Percentiles rank a stretch among this genome's conserved stretches.
These are phyloP conservation scores for Drosophila pegasa DNA, from an alignment of 2,888 invertebrate species.

Conservation along the genomic window DNA sequence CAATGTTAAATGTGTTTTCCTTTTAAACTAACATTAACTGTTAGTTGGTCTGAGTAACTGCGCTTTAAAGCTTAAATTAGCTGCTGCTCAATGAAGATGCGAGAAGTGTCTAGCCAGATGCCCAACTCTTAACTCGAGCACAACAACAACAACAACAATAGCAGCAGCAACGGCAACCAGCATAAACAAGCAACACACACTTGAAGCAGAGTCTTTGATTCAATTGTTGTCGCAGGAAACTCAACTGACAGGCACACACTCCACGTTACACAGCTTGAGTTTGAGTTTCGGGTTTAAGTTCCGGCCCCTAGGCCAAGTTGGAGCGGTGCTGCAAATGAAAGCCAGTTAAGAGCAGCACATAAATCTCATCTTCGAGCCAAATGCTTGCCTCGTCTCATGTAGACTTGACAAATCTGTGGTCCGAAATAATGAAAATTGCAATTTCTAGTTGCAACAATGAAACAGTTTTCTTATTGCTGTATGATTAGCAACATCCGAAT, in stretches of 20 bases:
- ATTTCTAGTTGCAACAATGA: conserved; percentile 12
- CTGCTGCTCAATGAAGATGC: conserved; percentile 12
- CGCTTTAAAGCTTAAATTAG: conserved; percentile 3
- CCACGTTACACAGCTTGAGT: conserved; percentile 8
- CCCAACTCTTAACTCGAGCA: conserved; percentile 7
- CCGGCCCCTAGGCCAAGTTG: conserved; percentile 3
- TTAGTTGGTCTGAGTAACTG: not conserved
- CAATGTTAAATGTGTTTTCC: not conserved
- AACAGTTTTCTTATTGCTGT: not conserved
- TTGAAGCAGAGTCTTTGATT: conserved; percentile 16
- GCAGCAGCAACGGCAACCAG: no score
- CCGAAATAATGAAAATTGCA: conserved; percentile 15
- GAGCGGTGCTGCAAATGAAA: conserved; percentile 23
- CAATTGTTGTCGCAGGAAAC: conserved; percentile 26
- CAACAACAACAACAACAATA: conserved; percentile 4
- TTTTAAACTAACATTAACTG: not conserved
- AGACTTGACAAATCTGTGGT: conserved; percentile 18
- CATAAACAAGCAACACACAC: not conserved
- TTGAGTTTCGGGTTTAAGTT: conserved; percentile 1
- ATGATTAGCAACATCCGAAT: not conserved
- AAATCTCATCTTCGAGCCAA: conserved; percentile 22
- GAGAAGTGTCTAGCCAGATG: conserved; percentile 23
- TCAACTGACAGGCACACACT: conserved; percentile 26
- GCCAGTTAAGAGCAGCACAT: conserved; percentile 27
- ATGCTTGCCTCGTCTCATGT: conserved; percentile 2